Percentiles rank a stretch among this genome's conserved stretches.
phyloP scores from a whole-genome alignment of 1,140 invertebrate species.

The Neodiprion virginianus region DNA sequence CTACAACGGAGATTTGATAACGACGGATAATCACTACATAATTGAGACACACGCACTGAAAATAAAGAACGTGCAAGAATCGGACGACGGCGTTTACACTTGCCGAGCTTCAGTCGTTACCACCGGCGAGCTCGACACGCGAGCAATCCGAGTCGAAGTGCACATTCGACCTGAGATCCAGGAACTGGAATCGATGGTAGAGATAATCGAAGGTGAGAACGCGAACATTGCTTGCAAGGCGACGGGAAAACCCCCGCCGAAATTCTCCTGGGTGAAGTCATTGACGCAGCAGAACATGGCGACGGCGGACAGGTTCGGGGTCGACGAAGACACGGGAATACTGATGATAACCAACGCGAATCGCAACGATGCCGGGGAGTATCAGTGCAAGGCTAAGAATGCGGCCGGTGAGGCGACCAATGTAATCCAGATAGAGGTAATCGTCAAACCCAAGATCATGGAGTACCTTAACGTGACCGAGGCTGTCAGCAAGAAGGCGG shows the following conservation, averaged over 20 bases:
- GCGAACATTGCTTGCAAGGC: constrained; percentile 78
- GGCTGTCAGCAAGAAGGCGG: constrained; percentile 67
- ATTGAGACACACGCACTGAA: constrained; percentile 77
- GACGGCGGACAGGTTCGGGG: constrained; percentile 73
- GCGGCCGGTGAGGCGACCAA: constrained; percentile 73
- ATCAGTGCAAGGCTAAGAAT: constrained; percentile 85
- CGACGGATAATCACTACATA: constrained; percentile 73
- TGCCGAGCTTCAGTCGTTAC: constrained; percentile 82
- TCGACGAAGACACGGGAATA: constrained; percentile 72
- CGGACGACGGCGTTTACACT: constrained; percentile 85
- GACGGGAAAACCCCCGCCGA: constrained; percentile 81
- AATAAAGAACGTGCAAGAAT: constrained; percentile 79
- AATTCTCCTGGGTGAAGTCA: constrained; percentile 80
- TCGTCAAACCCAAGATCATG: constrained; percentile 81
- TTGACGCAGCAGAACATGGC: constrained; percentile 72
- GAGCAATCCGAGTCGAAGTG: constrained; percentile 83
- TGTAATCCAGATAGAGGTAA: constrained; percentile 69
- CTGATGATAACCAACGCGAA: constrained; percentile 80
- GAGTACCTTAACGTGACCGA: constrained; percentile 79
- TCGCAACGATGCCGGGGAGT: constrained; percentile 79
- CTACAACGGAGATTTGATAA: constrained; percentile 74
- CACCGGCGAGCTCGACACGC: constrained; percentile 79
- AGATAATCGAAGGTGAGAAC: constrained; percentile 80
- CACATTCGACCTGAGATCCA: constrained; percentile 77
- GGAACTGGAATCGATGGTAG: constrained; percentile 61